phyloP scores from a whole-genome alignment of 2,888 invertebrate genomes.

The Dimorphilus gyrociliatus region DNA sequence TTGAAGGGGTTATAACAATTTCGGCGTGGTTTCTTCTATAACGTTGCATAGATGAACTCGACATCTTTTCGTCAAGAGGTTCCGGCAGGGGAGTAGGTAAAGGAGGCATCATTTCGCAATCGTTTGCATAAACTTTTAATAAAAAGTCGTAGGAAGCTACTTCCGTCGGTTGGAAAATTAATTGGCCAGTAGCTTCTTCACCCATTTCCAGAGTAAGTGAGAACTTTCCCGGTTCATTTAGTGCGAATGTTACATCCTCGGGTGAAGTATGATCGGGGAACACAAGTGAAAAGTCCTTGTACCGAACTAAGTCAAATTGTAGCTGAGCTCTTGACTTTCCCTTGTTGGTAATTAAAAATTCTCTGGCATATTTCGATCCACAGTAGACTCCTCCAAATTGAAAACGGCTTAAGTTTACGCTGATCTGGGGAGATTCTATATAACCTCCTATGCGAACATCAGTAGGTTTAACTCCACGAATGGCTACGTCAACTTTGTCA shows the following conservation, averaged over 20 bases:
- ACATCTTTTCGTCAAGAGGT: constrained; percentile 19
- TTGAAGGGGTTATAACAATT: constrained; percentile 24
- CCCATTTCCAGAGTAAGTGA: constrained; percentile 24
- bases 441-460: constrained; percentile 36
- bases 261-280: constrained; percentile 17
- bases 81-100: constrained; percentile 23
- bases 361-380: constrained; percentile 25
- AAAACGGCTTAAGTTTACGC: constrained; percentile 22
- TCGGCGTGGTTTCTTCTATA: constrained; percentile 23
- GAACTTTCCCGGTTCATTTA: constrained; percentile 28
- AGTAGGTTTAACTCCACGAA: constrained; percentile 28
- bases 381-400: constrained; percentile 35
- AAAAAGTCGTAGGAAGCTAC: constrained; percentile 37
- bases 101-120: constrained; percentile 24
- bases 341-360: constrained; percentile 30
- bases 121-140: constrained; percentile 31
- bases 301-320: constrained; percentile 30
- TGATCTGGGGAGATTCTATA: constrained; percentile 25
- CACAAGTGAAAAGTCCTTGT: constrained; percentile 26
- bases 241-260: constrained; percentile 28
- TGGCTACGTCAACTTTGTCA: constrained; percentile 25
- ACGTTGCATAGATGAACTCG: constrained; percentile 24
- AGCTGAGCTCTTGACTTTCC: constrained; percentile 22
- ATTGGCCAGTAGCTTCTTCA: constrained; percentile 23
- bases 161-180: constrained; percentile 33